Evolutionary conservation across 2,113 vertebrate species (phyloP).

Genomic region (Jacana jacana): DNA sequence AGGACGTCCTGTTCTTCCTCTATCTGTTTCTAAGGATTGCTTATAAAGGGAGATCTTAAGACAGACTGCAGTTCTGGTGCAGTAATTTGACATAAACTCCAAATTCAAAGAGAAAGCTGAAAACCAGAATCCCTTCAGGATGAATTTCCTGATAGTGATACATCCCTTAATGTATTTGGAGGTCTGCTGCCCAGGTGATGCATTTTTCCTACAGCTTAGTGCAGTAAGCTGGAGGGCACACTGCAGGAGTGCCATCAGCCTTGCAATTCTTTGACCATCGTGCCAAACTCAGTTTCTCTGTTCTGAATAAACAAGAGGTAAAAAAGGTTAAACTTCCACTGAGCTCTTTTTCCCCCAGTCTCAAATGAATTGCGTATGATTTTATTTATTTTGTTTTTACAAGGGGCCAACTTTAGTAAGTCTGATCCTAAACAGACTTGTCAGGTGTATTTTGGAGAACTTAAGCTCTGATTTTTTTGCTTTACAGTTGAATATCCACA

Average conservation of each 20-base stretch:
- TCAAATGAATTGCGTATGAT: not conserved
- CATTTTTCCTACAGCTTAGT: not conserved
- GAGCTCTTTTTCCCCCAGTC: not conserved
- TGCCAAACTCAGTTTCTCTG: not conserved
- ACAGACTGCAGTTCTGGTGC: not conserved
- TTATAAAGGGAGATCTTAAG: not conserved
- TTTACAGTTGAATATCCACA: not conserved
- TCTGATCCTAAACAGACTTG: not conserved
- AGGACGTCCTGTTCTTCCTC: not conserved
- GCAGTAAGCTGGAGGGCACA: not conserved
- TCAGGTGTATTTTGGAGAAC: not conserved
- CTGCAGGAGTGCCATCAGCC: not conserved
- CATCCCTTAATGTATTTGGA: not conserved
- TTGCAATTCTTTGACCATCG: not conserved
- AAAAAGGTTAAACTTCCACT: not conserved
- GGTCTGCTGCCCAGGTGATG: not conserved
- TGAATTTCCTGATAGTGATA: not conserved
- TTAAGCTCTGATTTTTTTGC: not conserved
- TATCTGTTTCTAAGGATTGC: not conserved
- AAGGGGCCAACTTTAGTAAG: not conserved
- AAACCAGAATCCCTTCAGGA: not conserved
- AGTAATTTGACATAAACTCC: not conserved
- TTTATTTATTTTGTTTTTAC: not conserved
- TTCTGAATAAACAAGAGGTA: not conserved
- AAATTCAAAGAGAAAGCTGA: not conserved